These are phyloP conservation scores for Adelosebastes latens DNA, from an alignment of 2,797 vertebrate genomes.

Conservation along the genomic window DNA sequence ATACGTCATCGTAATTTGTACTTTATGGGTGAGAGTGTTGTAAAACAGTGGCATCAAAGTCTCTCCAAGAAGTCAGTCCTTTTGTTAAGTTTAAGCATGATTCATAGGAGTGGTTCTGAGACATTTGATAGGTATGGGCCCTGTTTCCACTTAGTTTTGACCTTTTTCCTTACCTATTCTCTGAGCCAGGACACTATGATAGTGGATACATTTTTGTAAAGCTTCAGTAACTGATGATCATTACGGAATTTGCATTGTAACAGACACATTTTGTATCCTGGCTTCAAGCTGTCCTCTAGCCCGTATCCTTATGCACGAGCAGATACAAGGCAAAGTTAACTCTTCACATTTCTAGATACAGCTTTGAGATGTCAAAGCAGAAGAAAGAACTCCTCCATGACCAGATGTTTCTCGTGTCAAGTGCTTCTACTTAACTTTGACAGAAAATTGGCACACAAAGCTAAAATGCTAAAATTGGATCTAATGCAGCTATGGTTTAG, in stretches of 20 bases:
- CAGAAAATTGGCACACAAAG: slow-evolving; percentile 64
- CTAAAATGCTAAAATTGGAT: slow-evolving; percentile 61
- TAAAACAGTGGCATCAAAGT: neutral
- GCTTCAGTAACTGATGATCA: slow-evolving; percentile 1
- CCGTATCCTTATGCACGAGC: neutral
- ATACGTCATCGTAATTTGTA: neutral
- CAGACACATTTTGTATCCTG: neutral
- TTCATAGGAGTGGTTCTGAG: neutral
- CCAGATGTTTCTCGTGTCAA: slow-evolving; percentile 72
- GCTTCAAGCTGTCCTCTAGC: neutral
- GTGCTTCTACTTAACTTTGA: slow-evolving; percentile 68
- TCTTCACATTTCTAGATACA: slow-evolving; percentile 38
- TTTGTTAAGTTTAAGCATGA: neutral
- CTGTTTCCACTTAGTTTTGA: neutral
- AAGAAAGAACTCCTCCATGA: slow-evolving; percentile 38
- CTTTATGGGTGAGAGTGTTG: neutral
- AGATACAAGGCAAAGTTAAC: slow-evolving; percentile 1
- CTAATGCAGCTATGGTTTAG: slow-evolving; percentile 63
- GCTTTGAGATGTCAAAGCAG: slow-evolving; percentile 46
- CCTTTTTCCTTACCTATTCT: neutral
- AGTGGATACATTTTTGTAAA: neutral
- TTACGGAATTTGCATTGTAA: neutral
- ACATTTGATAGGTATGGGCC: neutral
- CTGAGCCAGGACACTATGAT: neutral
- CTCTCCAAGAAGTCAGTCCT: neutral